Conservation (phyloP, 2,113 vertebrate species). For the Marmota monax region DNA sequence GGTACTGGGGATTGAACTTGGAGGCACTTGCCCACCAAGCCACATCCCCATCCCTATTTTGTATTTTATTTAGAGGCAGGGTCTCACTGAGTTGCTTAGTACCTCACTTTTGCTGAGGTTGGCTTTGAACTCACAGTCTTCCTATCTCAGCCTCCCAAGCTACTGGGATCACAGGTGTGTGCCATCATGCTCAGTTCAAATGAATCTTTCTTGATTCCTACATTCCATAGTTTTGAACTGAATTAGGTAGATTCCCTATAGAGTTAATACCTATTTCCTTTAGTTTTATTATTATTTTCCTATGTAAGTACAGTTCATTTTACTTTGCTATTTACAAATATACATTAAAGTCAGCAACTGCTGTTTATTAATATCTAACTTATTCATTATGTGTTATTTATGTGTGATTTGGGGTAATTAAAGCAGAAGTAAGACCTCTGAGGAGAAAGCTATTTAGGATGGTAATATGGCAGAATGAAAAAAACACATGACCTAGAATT, state of each 20-base stretch:
- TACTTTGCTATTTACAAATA: neutral
- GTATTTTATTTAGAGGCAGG: no score
- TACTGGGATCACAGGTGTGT: no score
- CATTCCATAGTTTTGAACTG: neutral
- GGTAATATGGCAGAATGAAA: neutral
- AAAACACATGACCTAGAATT: neutral
- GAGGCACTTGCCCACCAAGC: no score
- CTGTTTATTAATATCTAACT: neutral
- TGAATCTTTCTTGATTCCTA: neutral
- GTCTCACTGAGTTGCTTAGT: no score
- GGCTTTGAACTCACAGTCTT: no score
- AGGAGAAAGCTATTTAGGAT: neutral
- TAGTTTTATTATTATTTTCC: conserved; percentile 20
- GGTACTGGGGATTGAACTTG: no score
- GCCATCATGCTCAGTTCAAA: no score
- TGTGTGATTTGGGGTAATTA: neutral
- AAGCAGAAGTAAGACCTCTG: neutral
- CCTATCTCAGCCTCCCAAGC: no score
- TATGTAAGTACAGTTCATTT: neutral
- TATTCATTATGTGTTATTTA: neutral
- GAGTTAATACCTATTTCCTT: neutral
- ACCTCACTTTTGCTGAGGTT: no score
- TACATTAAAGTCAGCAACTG: neutral
- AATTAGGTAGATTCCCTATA: neutral
- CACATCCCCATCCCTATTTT: no score